Evolutionary conservation across 2,797 vertebrate species (phyloP), one percentile per base, ranked within the genome.

Genomic region (Hypotaenidia okinawae): DNA sequence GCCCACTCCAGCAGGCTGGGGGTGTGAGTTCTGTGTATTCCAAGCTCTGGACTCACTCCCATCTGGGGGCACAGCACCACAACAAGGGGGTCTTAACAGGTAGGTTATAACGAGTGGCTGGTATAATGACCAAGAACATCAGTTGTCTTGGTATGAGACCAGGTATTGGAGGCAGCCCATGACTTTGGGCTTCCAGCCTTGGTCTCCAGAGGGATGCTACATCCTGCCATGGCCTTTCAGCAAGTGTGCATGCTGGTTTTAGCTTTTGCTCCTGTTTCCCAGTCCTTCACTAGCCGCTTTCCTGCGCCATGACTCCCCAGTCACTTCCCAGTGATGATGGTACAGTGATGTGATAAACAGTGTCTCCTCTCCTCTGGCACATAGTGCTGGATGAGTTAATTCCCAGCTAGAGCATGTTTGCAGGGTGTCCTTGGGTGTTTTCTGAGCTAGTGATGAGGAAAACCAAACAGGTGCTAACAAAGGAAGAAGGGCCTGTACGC

Each of bases 261-360:
- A 16, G 13, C 2, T 27, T 77, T 77, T 64, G 7, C 19, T 75
- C 16, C 24, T 77, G 32, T 73, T 25, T 6, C 10, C 9, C 8
- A 23, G 9, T 45, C 15, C 23, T 80, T 75, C 6, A 10, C 15
- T 37, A 18, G 35, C 33, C 68, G 11, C 3, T 81, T 64, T 77
- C 13, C 70, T 81, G n/a, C 15, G 54, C 58, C 14, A 19, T 18
- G 19, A 11, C 23, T 82, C 45, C 0, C 0, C 19, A 64, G 30
- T 33, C 33, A 47, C 18, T 5, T 85, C 27, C 24, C 16, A 21
- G 12, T 18, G n/a, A 67, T 1, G 3, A 37, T 12, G 19, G 51
- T 16, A 51, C 10, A 3, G 1, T 0, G 0, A 74, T 24, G 6
- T 0, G 0, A 47, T 37, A 37, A 80, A 35, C 11, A 55, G 8